A percentile compares a stretch with the other conserved stretches of the same genome.
Conservation (phyloP, 2,113 vertebrate species). For the Felis chaus region DNA sequence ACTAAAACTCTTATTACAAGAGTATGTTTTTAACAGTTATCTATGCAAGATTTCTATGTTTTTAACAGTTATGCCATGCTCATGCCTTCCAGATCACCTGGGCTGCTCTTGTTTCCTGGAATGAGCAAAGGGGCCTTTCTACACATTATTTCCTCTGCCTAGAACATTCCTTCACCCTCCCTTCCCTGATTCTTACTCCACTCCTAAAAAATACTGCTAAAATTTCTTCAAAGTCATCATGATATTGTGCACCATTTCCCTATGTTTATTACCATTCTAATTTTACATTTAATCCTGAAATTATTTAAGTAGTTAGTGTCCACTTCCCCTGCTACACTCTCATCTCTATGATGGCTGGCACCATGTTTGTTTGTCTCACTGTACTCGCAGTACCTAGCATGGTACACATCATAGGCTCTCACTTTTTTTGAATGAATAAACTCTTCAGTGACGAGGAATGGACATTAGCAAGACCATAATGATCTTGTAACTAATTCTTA, state of each 20-base stretch:
- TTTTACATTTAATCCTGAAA: neutral
- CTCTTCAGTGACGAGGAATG: neutral
- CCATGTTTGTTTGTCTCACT: neutral
- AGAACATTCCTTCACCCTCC: neutral
- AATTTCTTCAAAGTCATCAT: neutral
- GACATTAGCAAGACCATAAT: neutral
- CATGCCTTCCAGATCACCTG: neutral
- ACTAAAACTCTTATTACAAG: too few species aligned
- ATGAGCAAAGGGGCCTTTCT: neutral
- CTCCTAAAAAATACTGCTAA: neutral
- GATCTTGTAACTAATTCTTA: neutral
- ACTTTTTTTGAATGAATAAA: neutral
- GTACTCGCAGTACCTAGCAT: accelerated
- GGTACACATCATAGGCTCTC: neutral
- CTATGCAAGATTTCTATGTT: neutral
- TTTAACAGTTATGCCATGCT: neutral
- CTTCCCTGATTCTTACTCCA: neutral
- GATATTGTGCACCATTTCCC: neutral
- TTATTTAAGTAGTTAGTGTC: neutral
- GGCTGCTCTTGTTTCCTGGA: neutral
- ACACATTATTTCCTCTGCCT: neutral
- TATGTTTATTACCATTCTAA: neutral
- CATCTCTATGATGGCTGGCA: neutral
- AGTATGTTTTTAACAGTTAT: neutral
- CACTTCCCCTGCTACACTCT: neutral